Evolutionary conservation across 2,888 invertebrate genomes (phyloP), one percentile per base, ranked within the genome.

Genomic region (Rotaria macrura): DNA sequence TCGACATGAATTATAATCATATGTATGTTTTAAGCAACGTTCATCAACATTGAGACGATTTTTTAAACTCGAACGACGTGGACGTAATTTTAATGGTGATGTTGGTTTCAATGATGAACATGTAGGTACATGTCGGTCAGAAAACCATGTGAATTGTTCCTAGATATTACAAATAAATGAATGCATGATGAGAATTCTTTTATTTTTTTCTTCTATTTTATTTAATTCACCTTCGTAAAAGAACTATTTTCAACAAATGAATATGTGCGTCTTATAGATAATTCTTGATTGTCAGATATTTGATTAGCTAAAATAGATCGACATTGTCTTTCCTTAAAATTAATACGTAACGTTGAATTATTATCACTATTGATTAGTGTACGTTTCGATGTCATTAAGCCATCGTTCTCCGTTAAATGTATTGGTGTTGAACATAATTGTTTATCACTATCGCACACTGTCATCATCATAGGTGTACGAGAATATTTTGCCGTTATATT

Each of bases 1-100:
- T 40, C 43, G 40, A 79, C 79, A 79, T 40, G 79, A 43, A 43
- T 38, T 40, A 79, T 34, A 79, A 43, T 40, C 43, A 43, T 79
- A 14, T n/a, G 79, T 43, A 43, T 79, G 79, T 79, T 43, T 79
- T 25, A 79, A 79, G n/a, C 79, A 79, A 38, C 79, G 79, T 43
- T 79, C 79, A 43, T 79, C 79, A 25, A 79, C 79, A 43, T 79
- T 79, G 23, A 79, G 38, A 43, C 43, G 43, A 43, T 43, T 9
- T 79, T 43, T 40, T 43, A 20, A 12, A 14, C 79, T 43, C n/a
- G 43, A 1, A 79, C 43, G 79, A 79, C 5, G 3, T 25, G 43
- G 43, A 34, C 43, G 79, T 43, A 43, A 43, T 65, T 14, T 29
- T n/a, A 65, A 29, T 4, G 40, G 25, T 10, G 25, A 25, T 43